Conservation (phyloP, 2,797 vertebrate genomes). For the Buceros bicornis region DNA sequence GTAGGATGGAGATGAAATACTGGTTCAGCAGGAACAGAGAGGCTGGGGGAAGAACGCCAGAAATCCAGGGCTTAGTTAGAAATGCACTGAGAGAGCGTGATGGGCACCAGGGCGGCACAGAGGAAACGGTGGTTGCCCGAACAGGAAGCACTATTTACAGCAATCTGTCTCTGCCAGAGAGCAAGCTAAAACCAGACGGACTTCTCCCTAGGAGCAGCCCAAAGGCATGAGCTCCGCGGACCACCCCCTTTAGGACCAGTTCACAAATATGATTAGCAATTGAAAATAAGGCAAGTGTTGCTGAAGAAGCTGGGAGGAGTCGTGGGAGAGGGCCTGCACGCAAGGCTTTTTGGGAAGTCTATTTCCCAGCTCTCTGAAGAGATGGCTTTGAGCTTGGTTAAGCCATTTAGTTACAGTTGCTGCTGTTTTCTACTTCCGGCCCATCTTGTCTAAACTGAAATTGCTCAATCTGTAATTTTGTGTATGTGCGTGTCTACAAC, state of each 20-base stretch:
- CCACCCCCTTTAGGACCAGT: background rate
- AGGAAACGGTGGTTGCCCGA: accelerated
- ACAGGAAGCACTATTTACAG: background rate
- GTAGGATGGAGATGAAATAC: background rate
- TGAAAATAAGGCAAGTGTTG: background rate
- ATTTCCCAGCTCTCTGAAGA: background rate
- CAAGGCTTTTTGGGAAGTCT: background rate
- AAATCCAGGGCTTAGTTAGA: background rate
- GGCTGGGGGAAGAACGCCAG: background rate
- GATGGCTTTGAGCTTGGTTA: background rate
- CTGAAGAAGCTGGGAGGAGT: background rate
- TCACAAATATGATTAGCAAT: background rate
- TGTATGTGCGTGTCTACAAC: background rate
- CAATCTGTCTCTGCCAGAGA: background rate
- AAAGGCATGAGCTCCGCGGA: background rate
- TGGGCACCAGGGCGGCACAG: background rate
- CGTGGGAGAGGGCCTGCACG: background rate
- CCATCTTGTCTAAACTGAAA: background rate
- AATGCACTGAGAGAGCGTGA: accelerated
- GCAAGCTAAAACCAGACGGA: background rate
- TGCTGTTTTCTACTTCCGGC: background rate
- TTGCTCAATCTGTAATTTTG: background rate
- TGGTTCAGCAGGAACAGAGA: background rate
- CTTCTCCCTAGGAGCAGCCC: background rate
- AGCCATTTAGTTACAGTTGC: background rate